A percentile compares a stretch with the other conserved stretches of the same genome.
Conservation (phyloP, 2,113 vertebrate genomes). For the Cinclus cinclus region DNA sequence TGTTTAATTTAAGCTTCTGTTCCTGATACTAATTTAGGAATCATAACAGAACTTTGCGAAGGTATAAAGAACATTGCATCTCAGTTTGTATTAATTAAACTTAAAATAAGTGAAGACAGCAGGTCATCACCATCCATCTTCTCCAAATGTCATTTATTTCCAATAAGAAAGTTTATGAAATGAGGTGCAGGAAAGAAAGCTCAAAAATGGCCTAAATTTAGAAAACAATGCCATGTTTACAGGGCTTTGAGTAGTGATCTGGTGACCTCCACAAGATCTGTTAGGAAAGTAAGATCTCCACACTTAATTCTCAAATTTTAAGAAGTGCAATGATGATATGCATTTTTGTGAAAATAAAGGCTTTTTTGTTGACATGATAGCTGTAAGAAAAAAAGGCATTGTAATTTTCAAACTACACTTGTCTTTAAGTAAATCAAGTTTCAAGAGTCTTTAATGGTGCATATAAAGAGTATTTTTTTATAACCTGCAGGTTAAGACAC, state of each 20-base stretch:
- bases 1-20: not conserved
- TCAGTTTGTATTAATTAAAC: not conserved
- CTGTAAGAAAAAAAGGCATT: not conserved
- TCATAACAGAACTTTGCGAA: not conserved
- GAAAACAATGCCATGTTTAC: not conserved
- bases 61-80: not conserved
- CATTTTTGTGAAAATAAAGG: not conserved
- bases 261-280: too few species aligned
- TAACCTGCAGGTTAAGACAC: not conserved
- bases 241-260: not conserved
- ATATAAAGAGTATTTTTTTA: not conserved
- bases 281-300: not conserved
- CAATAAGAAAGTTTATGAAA: not conserved
- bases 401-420: not conserved
- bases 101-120: not conserved
- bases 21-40: not conserved
- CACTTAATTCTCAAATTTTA: not conserved
- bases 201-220: not conserved
- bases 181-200: not conserved
- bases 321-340: not conserved
- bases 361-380: not conserved
- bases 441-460: not conserved
- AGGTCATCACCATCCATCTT: not conserved
- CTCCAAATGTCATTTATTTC: not conserved
- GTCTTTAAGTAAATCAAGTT: not conserved